Evolutionary conservation across 2,888 invertebrate species (phyloP).

Genomic region (Eucera pruinosa): DNA sequence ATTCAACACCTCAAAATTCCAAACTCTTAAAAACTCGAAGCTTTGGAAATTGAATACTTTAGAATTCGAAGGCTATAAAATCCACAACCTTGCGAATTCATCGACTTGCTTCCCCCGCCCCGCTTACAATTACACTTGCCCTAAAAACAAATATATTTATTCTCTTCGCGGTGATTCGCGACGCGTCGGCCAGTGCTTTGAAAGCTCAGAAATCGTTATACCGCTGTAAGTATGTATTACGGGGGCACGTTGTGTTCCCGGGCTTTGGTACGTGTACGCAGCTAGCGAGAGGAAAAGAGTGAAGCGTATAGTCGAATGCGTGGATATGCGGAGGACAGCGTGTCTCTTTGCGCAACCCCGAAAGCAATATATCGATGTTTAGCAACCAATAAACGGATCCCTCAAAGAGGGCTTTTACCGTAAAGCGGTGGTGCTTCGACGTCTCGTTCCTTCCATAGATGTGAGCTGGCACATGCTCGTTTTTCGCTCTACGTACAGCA

Average conservation of each 20-base stretch:
- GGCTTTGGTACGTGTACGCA: conserved; percentile 16
- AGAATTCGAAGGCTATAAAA: too few relatives aligned
- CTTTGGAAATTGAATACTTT: too few relatives aligned
- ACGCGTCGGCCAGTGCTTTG: conserved; percentile 73
- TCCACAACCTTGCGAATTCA: too few relatives aligned
- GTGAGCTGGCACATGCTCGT: conserved; percentile 38
- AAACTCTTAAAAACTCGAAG: too few relatives aligned
- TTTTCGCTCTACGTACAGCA: conserved; percentile 30
- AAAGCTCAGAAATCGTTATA: conserved; percentile 77
- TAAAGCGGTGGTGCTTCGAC: conserved; percentile 80
- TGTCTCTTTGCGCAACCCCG: conserved; percentile 76
- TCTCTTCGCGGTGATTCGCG: conserved; percentile 54
- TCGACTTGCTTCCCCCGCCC: too few relatives aligned
- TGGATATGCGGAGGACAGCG: conserved; percentile 63
- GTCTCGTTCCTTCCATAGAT: conserved; percentile 72
- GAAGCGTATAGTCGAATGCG: conserved; percentile 40
- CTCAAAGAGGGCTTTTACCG: conserved; percentile 84
- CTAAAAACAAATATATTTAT: too few relatives aligned
- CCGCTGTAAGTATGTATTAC: conserved; percentile 60
- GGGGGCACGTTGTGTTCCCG: conserved; percentile 62
- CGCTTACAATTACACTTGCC: too few relatives aligned
- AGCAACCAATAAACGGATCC: conserved; percentile 84
- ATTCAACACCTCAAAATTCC: too few relatives aligned
- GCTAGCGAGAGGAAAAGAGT: conserved; percentile 51
- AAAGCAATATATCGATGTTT: conserved; percentile 84